Percentiles rank a stretch among this genome's conserved stretches.
Evolutionary conservation across 92 coral and sea anemone species (phyloP).

Genomic region (Desmophyllum pertusum): DNA sequence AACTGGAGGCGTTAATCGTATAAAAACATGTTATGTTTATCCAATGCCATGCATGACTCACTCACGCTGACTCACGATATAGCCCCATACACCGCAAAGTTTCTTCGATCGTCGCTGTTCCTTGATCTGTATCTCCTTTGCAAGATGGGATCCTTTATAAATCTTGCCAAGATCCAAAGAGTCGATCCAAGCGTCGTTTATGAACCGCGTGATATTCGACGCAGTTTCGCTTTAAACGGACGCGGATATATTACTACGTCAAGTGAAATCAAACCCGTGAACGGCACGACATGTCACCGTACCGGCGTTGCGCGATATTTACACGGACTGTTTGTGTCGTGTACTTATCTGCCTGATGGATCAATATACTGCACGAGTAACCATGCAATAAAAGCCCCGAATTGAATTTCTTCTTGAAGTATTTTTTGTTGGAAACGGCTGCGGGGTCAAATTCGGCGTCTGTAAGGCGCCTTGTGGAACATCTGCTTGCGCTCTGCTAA

Average conservation of each 20-base stretch:
- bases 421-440: not conserved
- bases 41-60: constrained; percentile 1
- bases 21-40: not conserved
- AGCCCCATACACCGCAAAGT: not conserved
- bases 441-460: not conserved
- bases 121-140: not conserved
- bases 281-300: constrained; percentile 9
- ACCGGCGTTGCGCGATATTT: not conserved
- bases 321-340: constrained; percentile 6
- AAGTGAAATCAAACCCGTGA: constrained; percentile 19
- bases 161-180: not conserved
- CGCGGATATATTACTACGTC: constrained; percentile 1
- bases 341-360: not conserved
- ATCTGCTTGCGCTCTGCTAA: too few relatives aligned
- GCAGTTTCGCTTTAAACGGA: constrained; percentile 10
- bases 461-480: not conserved
- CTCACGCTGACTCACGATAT: not conserved
- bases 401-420: constrained; percentile 11
- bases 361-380: not conserved
- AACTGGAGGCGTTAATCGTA: constrained; percentile 4
- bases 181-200: too few relatives aligned
- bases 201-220: constrained; percentile 19
- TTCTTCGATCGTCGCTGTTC: not conserved
- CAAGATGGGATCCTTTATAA: not conserved
- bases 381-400: not conserved